Base-by-base conservation (phyloP, 1,140 invertebrate genomes). In the Latrodectus geometricus region DNA sequence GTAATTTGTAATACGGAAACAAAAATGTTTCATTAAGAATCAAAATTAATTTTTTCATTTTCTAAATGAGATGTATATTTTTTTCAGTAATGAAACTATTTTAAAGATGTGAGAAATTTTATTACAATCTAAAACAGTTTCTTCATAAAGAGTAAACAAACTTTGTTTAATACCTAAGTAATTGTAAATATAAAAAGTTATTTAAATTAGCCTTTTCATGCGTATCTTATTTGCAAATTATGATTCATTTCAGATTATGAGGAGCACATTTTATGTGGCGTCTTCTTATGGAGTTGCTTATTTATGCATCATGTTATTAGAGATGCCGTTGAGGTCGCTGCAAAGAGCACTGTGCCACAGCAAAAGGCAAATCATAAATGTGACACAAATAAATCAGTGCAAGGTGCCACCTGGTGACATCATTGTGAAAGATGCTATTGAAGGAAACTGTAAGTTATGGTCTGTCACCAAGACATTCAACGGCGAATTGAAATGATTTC, bases 401-500 rank as follows among this genome's bases (percentile, higher is more conserved):
- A 50, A 7, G 11, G 35, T 9, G 0, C 50, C 21, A 8, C 70
- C 70, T 70, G 68, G 69, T 0, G 79, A 81, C 15, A 14, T 81
- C 12, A 9, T 72, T 0, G 17, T 50, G 0, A 70, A 81, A 9
- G 72, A 72, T 23, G 23, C 65, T 2, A 70, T 72, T 3, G 66
- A 81, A 54, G 79, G 65, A 4, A 54, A 66, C 11, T 70, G 66
- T n/a, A 81, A 81, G 8, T n/a, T 81, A 49, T 81, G 79, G 79
- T 81, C 79, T 1, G 54, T 81, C 35, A 56, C 65, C 8, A 68
- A 81, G 54, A 21, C 79, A 23, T 20, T 52, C 48, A 81, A 81
- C 9, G 69, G 66, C 20, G 68, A 35, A 5, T 35, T 35, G 35
- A 35, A 35, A 35, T 35, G 35, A 35, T 35, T 35, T 1, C 35